Percentiles rank a stretch among this genome's conserved stretches.
These are phyloP conservation scores for Oconnorella tubifera DNA, from an alignment of 2,888 invertebrate genomes.

Conservation along the genomic window DNA sequence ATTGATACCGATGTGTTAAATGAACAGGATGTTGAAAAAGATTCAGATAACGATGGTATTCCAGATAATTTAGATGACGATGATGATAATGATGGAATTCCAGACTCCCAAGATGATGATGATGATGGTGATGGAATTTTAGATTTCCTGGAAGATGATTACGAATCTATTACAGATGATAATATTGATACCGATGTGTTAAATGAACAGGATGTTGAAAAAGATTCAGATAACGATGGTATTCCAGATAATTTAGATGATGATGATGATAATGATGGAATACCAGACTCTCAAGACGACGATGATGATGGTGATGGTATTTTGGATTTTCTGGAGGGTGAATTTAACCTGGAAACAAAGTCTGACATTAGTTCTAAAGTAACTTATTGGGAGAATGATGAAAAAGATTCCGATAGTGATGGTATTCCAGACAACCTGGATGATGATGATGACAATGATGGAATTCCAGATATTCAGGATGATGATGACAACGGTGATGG, in stretches of 20 bases:
- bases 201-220: conserved; percentile 6
- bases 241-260: conserved; percentile 19
- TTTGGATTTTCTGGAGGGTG: neutral
- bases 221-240: conserved; percentile 18
- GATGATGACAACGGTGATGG: conserved; percentile 11
- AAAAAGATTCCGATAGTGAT: conserved; percentile 35
- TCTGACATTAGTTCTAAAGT: too few species aligned
- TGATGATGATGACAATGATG: conserved; percentile 32
- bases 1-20: too few species aligned
- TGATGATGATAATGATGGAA: conserved; percentile 27
- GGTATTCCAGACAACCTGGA: conserved; percentile 41
- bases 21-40: conserved; percentile 7
- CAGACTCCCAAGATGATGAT: conserved; percentile 20
- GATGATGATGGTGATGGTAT: conserved; percentile 25
- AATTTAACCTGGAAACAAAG: neutral
- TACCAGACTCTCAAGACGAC: conserved; percentile 35
- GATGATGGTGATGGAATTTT: conserved; percentile 28
- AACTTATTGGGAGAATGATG: neutral
- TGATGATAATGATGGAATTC: conserved; percentile 19
- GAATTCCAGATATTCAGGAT: conserved; percentile 25
- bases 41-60: conserved; percentile 24
- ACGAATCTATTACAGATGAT: neutral
- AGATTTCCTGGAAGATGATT: conserved; percentile 24
- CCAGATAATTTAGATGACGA: conserved; percentile 40
- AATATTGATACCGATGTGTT: too few species aligned